Conservation (phyloP, 2,113 vertebrate genomes). For the Ceyx melanurus region DNA sequence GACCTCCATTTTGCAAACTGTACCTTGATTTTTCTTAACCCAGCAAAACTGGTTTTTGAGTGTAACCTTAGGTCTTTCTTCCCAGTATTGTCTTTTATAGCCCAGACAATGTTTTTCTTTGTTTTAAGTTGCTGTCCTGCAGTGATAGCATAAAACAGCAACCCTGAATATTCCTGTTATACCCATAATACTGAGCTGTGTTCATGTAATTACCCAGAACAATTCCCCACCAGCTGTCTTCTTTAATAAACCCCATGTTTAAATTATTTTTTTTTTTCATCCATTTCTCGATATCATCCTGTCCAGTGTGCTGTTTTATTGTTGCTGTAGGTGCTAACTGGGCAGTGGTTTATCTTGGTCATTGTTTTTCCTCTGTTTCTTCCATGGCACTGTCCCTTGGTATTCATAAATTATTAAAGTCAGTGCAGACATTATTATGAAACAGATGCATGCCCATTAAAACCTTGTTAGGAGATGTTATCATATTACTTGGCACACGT, state of each 20-base stretch:
- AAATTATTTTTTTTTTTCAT: not conserved
- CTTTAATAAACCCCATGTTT: not conserved
- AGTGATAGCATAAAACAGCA: not conserved
- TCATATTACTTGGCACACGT: not conserved
- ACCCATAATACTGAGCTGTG: not conserved
- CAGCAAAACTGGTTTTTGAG: not conserved
- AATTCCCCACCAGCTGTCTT: not conserved
- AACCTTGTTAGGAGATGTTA: constrained; percentile 31
- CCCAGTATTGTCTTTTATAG: not conserved
- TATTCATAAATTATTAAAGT: not conserved
- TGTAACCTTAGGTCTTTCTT: not conserved
- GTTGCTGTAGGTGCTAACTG: not conserved
- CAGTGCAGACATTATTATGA: not conserved
- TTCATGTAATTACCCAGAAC: not conserved
- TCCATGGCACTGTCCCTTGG: not conserved
- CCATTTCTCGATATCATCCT: not conserved
- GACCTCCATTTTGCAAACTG: not conserved
- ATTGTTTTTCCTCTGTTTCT: not conserved
- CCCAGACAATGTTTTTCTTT: not conserved
- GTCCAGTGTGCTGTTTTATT: not conserved
- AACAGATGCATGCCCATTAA: not conserved
- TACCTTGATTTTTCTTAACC: not conserved
- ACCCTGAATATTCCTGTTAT: not conserved
- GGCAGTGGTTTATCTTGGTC: not conserved
- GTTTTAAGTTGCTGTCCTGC: not conserved